Base-by-base conservation (phyloP, 2,113 vertebrate species). In the Daboia siamensis region DNA sequence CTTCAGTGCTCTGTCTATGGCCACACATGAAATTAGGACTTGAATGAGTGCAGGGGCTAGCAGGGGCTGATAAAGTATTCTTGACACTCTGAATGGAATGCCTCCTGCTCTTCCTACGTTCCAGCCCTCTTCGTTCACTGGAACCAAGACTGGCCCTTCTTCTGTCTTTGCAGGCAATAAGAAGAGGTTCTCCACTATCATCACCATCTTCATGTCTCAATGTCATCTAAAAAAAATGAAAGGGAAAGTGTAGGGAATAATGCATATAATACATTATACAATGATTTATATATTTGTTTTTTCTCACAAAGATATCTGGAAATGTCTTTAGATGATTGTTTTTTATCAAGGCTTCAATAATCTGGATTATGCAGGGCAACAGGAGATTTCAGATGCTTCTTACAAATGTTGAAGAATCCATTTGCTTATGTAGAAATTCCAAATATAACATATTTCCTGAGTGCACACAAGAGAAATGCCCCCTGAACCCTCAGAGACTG, bases 151-250 rank as follows among this genome's bases (percentile, higher is more conserved):
- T 99, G 94, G 98, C 97, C 26, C 99, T 97, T n/a, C 99, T 95
- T 24, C 99, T 97, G 46, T 99, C 98, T 93, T 97, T 99, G 33
- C 98, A 96, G 33, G 97, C 98, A 0, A 97, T 98, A 5, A 97
- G 97, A 33, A 98, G 98, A 0, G 97, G 96, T 88, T 98, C 98
- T 0, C 95, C 96, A 0, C 97, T 98, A 84, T 98, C 98, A 0
- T 99, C 99, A 0, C 98, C 98, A 0, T 99, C 99, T 90, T 99
- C 99, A 0, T 98, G 98, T 54, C 98, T 98, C 80, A 99, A 97
- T 0, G 97, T 98, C 97, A 97, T 93, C 99, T 99, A 97, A 26
- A 94, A 95, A 52, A 84, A 91, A 89, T 21, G 33, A 88, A 90
- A 93, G 1, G 55, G 69, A 91, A 89, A 15, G n/a, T 89, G 91